A percentile compares a stretch with the other conserved stretches of the same genome.
Conservation (phyloP, 2,888 invertebrate genomes). For the Campaea margaritaria region DNA sequence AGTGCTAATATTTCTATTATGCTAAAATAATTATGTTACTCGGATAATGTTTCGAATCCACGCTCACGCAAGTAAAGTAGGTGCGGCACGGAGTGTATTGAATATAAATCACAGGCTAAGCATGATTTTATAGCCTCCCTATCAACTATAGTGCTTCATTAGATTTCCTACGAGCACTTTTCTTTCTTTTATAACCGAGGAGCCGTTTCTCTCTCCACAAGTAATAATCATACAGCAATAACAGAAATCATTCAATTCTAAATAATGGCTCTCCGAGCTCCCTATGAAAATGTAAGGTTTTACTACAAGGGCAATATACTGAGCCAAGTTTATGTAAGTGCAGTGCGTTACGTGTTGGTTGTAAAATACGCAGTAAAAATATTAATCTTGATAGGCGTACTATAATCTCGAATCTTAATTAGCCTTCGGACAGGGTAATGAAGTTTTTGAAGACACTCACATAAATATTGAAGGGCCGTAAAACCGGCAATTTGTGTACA, state of each 20-base stretch:
- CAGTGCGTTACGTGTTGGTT: conserved; percentile 7
- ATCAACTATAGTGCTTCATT: conserved; percentile 13
- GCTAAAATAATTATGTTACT: not conserved
- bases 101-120: conserved; percentile 2
- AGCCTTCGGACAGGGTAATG: conserved; percentile 32
- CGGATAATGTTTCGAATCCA: not conserved
- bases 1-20: not conserved
- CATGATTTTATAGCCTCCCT: conserved; percentile 6
- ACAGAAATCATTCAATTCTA: conserved; percentile 37
- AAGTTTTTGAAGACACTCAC: conserved; percentile 41
- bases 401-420: conserved; percentile 36
- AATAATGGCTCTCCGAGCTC: conserved; percentile 31
- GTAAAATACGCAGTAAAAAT: conserved; percentile 24
- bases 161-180: conserved; percentile 4
- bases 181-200: conserved; percentile 3
- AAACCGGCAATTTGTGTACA: conserved; percentile 48
- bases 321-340: conserved; percentile 19
- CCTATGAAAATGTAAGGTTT: conserved; percentile 37
- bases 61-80: not conserved
- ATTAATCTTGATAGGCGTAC: conserved; percentile 28
- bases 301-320: conserved; percentile 20
- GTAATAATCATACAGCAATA: conserved; percentile 40
- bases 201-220: conserved; percentile 8
- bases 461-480: conserved; percentile 54
- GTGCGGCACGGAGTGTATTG: not conserved